Base-by-base conservation (phyloP, 2,888 invertebrate genomes). In the Notodonta ziczac region DNA sequence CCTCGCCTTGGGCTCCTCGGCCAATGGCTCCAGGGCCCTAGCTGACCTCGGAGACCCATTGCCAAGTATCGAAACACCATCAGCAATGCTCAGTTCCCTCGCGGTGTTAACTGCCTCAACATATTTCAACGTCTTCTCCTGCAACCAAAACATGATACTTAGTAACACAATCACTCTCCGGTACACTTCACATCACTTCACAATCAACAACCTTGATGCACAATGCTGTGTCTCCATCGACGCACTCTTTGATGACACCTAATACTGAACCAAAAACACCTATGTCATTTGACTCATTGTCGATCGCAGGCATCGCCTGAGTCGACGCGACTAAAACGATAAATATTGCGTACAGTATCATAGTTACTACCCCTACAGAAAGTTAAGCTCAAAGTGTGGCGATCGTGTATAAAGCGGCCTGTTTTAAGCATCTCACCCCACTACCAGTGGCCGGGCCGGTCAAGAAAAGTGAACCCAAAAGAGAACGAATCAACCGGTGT, bases 121-220 rank as follows among this genome's bases (percentile, higher is more conserved):
- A 83, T 95, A 96, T 77, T 95, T 95, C 76, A 97, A 88, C 56
- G 96, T 96, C 74, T 96, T 94, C 94, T 96, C 96, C 96, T 96
- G 93, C 81, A 94, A 94, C 80, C 85, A 90, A 92, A 90, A 89
- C 65, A 83, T 60, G 84, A 84, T 79, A 78, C 78, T 80, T 81
- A 77, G 71, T 63, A 76, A 74, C 67, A 62, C 58, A 59, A 32
- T 67, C 70, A 69, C 65, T 60, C 51, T 56, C 62, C 76, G 65
- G 69, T 65, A 67, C 82, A 84, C 72, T 76, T 61, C 82, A 83
- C 82, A 69, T 63, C 82, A 81, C 78, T 74, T 63, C 75, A 74
- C 75, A 16, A 66, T 67, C 70, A 74, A 78, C 80, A 82, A 97
- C 97, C 95, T 97, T 97, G 72, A 97, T 88, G 83, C 97, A 97